Evolutionary conservation across 1,140 invertebrate species (phyloP).

Genomic region (Anoplophora glabripennis): DNA sequence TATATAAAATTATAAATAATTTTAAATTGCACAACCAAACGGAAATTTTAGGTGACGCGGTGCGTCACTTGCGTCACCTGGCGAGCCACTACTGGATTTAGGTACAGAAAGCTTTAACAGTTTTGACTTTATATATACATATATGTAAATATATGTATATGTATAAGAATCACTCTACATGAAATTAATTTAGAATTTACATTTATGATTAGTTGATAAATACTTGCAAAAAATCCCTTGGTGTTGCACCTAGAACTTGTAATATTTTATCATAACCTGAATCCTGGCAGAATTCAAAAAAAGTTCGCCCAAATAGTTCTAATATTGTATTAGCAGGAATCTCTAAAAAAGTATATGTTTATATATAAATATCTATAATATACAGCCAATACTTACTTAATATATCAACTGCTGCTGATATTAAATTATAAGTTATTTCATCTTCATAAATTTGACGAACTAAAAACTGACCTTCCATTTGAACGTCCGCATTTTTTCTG

Average conservation of each 20-base stretch:
- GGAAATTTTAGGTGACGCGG: no score
- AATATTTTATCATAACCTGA: conserved; percentile 92
- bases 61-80: no score
- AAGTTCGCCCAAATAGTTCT: conserved; percentile 90
- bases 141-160: no score
- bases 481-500: conserved; percentile 87
- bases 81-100: no score
- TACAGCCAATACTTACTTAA: conserved; percentile 66
- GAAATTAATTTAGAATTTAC: no score
- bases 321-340: conserved; percentile 87
- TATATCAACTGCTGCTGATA: conserved; percentile 84
- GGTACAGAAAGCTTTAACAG: no score
- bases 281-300: conserved; percentile 93
- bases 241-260: conserved; percentile 88
- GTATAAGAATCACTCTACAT: no score
- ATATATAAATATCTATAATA: conserved; percentile 11
- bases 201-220: conserved; percentile 8
- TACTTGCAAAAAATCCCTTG: conserved; percentile 87
- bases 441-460: conserved; percentile 94
- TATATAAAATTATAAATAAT: no score
- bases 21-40: no score
- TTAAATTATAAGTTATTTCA: conserved; percentile 90
- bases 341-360: conserved; percentile 56
- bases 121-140: no score
- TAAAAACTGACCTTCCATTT: conserved; percentile 93